A percentile compares a stretch with the other conserved stretches of the same genome.
Conservation (phyloP, 2,888 invertebrate genomes). For the Nomada goodeniana region DNA sequence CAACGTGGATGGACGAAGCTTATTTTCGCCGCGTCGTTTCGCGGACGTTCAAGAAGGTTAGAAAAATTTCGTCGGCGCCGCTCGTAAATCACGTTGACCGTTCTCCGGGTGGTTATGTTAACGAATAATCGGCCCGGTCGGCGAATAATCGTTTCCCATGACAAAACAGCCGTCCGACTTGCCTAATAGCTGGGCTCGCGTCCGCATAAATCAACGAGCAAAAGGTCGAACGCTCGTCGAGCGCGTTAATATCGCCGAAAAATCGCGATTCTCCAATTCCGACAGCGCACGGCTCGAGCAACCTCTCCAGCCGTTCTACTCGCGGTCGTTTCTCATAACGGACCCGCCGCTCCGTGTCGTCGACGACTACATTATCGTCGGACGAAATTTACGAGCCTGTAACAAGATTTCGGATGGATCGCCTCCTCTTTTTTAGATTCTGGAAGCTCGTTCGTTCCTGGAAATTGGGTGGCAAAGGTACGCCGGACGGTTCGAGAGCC, state of each 20-base stretch:
- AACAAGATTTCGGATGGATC: constrained; percentile 44
- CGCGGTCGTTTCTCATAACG: constrained; percentile 28
- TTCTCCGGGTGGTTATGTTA: neutral
- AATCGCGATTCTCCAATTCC: neutral
- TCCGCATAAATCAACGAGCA: constrained; percentile 16
- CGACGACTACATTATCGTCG: constrained; percentile 48
- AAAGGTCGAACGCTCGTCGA: neutral
- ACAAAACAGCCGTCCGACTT: neutral
- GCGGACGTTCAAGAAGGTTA: neutral
- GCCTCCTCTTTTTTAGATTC: constrained; percentile 16
- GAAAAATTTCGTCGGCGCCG: constrained; percentile 1
- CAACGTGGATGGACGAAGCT: neutral
- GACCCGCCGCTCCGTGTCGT: constrained; percentile 30
- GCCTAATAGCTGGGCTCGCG: constrained; percentile 8
- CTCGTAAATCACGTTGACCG: constrained; percentile 11
- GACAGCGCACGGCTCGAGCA: neutral
- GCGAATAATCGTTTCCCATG: constrained; percentile 3
- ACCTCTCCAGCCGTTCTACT: neutral
- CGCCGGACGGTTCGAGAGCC: constrained; percentile 23
- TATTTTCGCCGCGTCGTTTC: neutral
- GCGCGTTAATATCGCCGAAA: constrained; percentile 2
- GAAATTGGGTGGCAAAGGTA: constrained; percentile 7
- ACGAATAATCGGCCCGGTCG: neutral
- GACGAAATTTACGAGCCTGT: constrained; percentile 48
- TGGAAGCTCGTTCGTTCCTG: neutral